phyloP scores from a whole-genome alignment of 30 jellyfish, hydroid and myxozoan species.

The Aurelia sp. region DNA sequence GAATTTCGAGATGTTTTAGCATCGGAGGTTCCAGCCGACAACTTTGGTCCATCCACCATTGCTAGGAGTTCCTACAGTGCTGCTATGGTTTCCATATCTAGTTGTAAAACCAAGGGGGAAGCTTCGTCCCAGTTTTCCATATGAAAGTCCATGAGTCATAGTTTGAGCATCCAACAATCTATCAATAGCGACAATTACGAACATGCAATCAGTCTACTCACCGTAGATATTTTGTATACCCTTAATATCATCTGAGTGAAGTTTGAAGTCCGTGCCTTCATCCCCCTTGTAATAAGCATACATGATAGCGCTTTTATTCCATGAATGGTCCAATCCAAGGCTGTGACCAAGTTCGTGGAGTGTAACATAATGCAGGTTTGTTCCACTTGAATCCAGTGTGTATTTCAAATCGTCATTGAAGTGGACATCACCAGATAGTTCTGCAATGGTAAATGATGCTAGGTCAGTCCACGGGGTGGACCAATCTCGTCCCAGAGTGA shows the following conservation, averaged over 20 bases:
- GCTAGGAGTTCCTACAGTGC: no score
- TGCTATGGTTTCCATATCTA: no score
- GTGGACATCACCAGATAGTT: slow-evolving; percentile 95
- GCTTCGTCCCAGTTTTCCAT: no score
- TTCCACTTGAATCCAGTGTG: slow-evolving; percentile 76
- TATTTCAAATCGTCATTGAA: slow-evolving; percentile 85
- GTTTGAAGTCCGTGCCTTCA: slow-evolving; percentile 62
- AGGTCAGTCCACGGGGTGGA: no score
- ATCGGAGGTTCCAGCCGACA: no score
- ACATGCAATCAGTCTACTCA: slow-evolving; percentile 13
- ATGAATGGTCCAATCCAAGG: slow-evolving; percentile 93
- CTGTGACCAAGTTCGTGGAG: slow-evolving; percentile 95
- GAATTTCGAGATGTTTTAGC: no score
- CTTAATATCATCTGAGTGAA: slow-evolving; percentile 80
- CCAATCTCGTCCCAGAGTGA: not conserved
- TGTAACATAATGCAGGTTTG: slow-evolving; percentile 83
- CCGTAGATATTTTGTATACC: slow-evolving; percentile 94
- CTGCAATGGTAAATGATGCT: slow-evolving; percentile 4
- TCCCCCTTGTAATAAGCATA: slow-evolving; percentile 79
- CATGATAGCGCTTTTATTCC: slow-evolving; percentile 79
- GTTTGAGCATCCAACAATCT: no score
- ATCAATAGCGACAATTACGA: no score
- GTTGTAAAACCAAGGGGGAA: no score
- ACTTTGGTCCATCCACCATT: no score
- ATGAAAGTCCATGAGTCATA: no score